Base-by-base conservation (phyloP, 2,888 invertebrate genomes). In the Apotomis betuletana region DNA sequence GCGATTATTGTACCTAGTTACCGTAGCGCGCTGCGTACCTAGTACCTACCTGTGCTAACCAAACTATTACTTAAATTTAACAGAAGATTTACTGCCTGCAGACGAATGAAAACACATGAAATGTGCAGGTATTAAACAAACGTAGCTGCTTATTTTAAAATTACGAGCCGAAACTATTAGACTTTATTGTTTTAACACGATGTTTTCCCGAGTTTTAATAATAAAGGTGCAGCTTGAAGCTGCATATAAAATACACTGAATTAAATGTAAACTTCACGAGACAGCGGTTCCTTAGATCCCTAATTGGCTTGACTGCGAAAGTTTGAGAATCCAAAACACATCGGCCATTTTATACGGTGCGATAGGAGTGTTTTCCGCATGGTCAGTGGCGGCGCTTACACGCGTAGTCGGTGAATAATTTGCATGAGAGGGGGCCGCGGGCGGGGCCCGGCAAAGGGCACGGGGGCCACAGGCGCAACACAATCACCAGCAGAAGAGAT, bases 341-440 rank as follows among this genome's bases (percentile, higher is more conserved):
- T 61, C 51, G 60, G 41, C 67, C 60, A 55, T 71, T 71, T 71
- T 61, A 71, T 70, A 60, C 67, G 61, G 80, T 80, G 67, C 79
- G 79, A 81, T 80, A 81, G 77, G 79, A 78, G 79, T 78, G 79
- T 80, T 78, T 77, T 79, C 80, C 80, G 74, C 77, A 75, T 84
- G 84, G 87, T 85, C 86, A 85, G 86, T 86, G 83, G 83, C 85
- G 82, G 80, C 81, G 83, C 81, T 83, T 85, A 85, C 84, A 85
- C 84, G 84, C 83, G 83, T 84, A 84, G 85, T 86, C 86, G 85
- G 85, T 87, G 86, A 89, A 88, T 88, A 88, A 89, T 89, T 89
- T 88, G 86, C 87, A 86, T 83, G 85, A 80, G 79, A n/a, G 78
- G 73, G 73, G 77, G 79, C 77, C 77, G 73, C 64, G 69, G 69